Evolutionary conservation across 2,113 vertebrate genomes (phyloP).

Genomic region (Coryphaenoides rupestris): DNA sequence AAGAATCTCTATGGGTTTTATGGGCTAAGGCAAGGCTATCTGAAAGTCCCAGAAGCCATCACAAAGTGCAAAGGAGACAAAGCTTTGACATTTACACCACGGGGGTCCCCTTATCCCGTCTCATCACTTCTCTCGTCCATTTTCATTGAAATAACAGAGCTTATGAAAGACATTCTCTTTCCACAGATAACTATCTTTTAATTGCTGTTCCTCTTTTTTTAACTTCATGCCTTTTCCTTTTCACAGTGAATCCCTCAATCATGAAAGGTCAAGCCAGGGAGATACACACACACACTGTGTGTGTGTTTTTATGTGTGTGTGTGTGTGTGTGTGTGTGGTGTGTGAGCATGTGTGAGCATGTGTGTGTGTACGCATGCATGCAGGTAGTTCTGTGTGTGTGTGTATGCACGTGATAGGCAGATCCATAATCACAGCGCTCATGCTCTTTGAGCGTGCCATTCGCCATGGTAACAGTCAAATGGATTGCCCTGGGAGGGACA

Average conservation of each 20-base stretch:
- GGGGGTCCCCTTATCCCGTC: slow-evolving; percentile 24
- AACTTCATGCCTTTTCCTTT: slow-evolving; percentile 26
- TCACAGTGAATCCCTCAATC: slow-evolving; percentile 42
- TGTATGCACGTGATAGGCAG: slow-evolving; percentile 18
- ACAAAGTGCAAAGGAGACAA: not conserved
- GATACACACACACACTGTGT: slow-evolving; percentile 9
- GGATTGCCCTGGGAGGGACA: slow-evolving; percentile 28
- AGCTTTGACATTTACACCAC: slow-evolving; percentile 53
- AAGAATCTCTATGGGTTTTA: not conserved
- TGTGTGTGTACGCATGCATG: not conserved
- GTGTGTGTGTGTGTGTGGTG: slow-evolving; percentile 7
- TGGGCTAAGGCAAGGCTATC: slow-evolving; percentile 3
- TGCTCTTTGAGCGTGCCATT: slow-evolving; percentile 43
- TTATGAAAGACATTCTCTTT: slow-evolving; percentile 24
- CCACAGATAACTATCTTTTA: slow-evolving; percentile 61
- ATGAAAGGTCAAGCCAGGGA: slow-evolving; percentile 45
- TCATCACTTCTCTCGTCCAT: not conserved
- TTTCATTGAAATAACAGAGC: too few species aligned
- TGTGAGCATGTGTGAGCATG: not conserved
- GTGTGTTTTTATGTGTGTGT: too few species aligned
- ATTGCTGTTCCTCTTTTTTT: slow-evolving; percentile 47
- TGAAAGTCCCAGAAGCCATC: slow-evolving; percentile 26
- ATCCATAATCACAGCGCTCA: slow-evolving; percentile 32
- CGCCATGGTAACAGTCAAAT: slow-evolving; percentile 48
- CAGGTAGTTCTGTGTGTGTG: slow-evolving; percentile 1